Evolutionary conservation across 30 jellyfish, hydroid and myxozoan species (phyloP).

Genomic region (Pseudorhiza aurosa): DNA sequence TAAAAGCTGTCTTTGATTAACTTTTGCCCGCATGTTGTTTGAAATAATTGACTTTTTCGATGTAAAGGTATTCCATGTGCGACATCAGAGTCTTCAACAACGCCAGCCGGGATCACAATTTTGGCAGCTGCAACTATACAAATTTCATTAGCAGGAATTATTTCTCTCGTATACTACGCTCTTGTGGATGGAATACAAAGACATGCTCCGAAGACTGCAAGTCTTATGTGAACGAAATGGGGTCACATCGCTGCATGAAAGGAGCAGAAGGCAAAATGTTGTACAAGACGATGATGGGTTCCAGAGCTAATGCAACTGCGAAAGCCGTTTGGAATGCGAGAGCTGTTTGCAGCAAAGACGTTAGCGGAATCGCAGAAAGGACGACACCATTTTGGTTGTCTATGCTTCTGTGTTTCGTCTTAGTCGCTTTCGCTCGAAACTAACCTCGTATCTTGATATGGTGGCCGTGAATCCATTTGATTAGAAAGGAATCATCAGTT

Average conservation of each 20-base stretch:
- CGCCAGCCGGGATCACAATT: slow-evolving; percentile 21
- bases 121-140: slow-evolving; percentile 41
- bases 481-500: too few species aligned
- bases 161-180: not conserved
- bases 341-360: slow-evolving; percentile 1
- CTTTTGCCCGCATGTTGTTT: too few species aligned
- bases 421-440: too few species aligned
- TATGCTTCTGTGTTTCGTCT: not conserved
- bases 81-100: not conserved
- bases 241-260: slow-evolving; percentile 44
- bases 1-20: too few species aligned
- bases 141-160: not conserved
- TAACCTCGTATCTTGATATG: too few species aligned
- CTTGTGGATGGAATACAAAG: slow-evolving; percentile 32
- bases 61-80: slow-evolving; percentile 28
- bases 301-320: not conserved
- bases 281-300: not conserved
- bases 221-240: slow-evolving; percentile 21
- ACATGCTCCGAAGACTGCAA: slow-evolving; percentile 27
- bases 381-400: not conserved
- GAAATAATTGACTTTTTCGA: not conserved
- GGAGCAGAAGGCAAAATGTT: slow-evolving; percentile 10
- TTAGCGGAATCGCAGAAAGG: not conserved
- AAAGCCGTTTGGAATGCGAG: slow-evolving; percentile 11
- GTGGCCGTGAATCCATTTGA: too few species aligned